Evolutionary conservation across 2,888 invertebrate species (phyloP).

Genomic region (Scaptodrosophila latifasciaeformis): DNA sequence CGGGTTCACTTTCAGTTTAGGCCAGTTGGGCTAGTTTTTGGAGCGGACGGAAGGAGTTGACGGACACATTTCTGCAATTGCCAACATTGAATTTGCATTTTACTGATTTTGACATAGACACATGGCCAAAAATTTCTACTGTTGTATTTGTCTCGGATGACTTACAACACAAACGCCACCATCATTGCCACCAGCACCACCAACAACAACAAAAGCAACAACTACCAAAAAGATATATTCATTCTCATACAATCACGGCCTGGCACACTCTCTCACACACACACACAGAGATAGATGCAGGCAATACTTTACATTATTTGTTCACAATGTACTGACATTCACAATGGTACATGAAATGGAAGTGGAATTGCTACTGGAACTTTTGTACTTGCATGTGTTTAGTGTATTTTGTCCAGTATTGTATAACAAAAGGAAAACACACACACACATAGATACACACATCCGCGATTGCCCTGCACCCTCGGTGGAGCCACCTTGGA

Average conservation of each 20-base stretch:
- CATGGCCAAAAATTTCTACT: slow-evolving; percentile 45
- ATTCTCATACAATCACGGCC: slow-evolving; percentile 32
- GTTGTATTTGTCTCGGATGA: slow-evolving; percentile 32
- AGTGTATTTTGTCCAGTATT: too few relatives aligned
- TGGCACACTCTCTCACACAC: slow-evolving; percentile 26
- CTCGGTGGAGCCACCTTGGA: neutral
- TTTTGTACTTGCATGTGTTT: too few relatives aligned
- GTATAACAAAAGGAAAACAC: too few relatives aligned
- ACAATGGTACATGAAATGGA: too few relatives aligned
- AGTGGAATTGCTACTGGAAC: too few relatives aligned
- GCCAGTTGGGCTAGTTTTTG: neutral
- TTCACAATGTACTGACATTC: too few relatives aligned
- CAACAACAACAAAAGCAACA: too few relatives aligned
- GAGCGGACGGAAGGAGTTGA: slow-evolving; percentile 14
- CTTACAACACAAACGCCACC: slow-evolving; percentile 33
- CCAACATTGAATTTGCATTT: slow-evolving; percentile 51
- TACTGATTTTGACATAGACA: slow-evolving; percentile 53
- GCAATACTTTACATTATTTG: too few relatives aligned
- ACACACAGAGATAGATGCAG: slow-evolving; percentile 3
- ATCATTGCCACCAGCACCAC: too few relatives aligned
- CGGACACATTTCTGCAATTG: slow-evolving; percentile 39
- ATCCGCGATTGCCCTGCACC: neutral
- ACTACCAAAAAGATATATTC: too few relatives aligned
- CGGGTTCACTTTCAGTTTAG: neutral
- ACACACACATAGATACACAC: slow-evolving; percentile 5